A percentile compares a stretch with the other conserved stretches of the same genome.
These are phyloP conservation scores for Phoenicopterus ruber DNA, from an alignment of 2,113 vertebrate species.

Conservation along the genomic window DNA sequence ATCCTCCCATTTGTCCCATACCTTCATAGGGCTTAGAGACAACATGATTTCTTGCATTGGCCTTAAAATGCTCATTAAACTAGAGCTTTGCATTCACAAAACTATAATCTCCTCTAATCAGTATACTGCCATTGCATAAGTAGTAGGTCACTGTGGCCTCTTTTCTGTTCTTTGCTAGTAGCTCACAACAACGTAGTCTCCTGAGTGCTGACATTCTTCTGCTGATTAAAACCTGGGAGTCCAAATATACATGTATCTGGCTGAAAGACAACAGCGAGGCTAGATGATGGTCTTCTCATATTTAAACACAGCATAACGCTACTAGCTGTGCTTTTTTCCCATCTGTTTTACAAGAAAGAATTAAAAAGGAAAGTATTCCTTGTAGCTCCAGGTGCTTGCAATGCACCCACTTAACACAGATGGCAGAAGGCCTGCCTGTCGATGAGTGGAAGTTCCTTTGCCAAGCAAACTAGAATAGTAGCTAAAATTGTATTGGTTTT, in stretches of 20 bases:
- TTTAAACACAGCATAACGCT: background rate
- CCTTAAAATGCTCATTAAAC: conserved; percentile 6
- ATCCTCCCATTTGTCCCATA: background rate
- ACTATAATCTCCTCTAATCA: background rate
- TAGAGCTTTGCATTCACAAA: background rate
- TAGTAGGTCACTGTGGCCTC: background rate
- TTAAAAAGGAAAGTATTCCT: background rate
- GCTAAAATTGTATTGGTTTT: background rate
- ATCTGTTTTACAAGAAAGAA: conserved; percentile 21
- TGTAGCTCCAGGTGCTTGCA: conserved; percentile 29
- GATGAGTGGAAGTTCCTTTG: background rate
- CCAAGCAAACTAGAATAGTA: background rate
- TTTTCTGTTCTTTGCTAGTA: background rate
- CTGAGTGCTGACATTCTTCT: background rate
- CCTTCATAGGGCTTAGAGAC: background rate
- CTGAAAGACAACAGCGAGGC: background rate
- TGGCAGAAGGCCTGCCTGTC: conserved; percentile 2
- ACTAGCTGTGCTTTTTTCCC: conserved; percentile 12
- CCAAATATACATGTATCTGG: background rate
- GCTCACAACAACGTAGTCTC: background rate
- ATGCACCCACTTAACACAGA: conserved; percentile 27
- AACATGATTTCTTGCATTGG: background rate
- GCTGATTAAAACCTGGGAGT: background rate
- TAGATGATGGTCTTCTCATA: background rate
- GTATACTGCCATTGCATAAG: background rate